phyloP scores from a whole-genome alignment of 2,888 invertebrate species.

The Rutpela maculata region DNA sequence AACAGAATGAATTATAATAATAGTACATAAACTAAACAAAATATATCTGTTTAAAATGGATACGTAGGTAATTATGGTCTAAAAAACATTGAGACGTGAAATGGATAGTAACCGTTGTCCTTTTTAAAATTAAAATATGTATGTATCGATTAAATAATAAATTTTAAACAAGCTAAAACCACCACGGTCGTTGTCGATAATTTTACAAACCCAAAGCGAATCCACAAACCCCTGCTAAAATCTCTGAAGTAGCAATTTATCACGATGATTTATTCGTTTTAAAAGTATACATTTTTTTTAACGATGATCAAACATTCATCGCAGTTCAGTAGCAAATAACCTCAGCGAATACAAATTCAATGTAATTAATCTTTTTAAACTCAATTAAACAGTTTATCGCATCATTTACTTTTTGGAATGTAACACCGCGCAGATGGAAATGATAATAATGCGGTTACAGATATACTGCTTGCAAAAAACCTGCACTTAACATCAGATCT shows the following conservation, averaged over 20 bases:
- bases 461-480: too few relatives aligned
- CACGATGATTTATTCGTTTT: background rate
- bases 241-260: background rate
- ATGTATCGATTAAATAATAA: too few relatives aligned
- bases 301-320: background rate
- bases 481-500: too few relatives aligned
- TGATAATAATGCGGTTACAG: too few relatives aligned
- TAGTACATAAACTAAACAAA: too few relatives aligned
- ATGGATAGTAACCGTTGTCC: too few relatives aligned
- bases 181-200: background rate
- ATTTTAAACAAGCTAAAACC: background rate
- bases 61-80: too few relatives aligned
- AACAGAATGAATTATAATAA: too few relatives aligned
- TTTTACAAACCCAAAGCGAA: background rate
- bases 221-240: background rate
- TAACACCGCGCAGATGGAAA: background rate
- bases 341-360: background rate
- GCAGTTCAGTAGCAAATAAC: background rate
- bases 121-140: too few relatives aligned
- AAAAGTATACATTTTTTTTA: background rate
- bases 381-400: constrained; percentile 7
- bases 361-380: constrained; percentile 7
- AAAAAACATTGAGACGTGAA: too few relatives aligned
- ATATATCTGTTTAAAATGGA: too few relatives aligned
- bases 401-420: background rate